phyloP scores from a whole-genome alignment of 2,797 vertebrate genomes.

The Eidolon dupreanum region DNA sequence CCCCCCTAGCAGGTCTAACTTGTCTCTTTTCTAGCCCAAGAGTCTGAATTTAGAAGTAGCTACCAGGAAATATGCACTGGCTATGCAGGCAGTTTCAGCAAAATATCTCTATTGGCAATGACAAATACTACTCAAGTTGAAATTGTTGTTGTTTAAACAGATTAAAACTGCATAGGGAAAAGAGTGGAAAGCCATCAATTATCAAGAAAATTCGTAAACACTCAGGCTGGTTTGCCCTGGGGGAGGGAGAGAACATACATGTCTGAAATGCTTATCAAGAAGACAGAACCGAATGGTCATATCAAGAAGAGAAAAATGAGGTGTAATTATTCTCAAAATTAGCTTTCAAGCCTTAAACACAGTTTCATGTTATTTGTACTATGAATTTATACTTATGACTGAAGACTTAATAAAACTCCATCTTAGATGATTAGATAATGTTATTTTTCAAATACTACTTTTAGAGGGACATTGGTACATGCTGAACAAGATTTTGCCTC shows the following conservation, averaged over 20 bases:
- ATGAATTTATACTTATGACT: not conserved
- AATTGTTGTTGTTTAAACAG: not conserved
- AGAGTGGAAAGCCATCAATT: not conserved
- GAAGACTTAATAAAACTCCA: constrained; percentile 17
- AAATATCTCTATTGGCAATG: not conserved
- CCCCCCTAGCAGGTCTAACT: not conserved
- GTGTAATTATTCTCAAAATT: not conserved
- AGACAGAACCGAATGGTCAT: not conserved
- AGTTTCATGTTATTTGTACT: not conserved
- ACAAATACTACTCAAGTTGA: not conserved
- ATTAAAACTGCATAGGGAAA: not conserved
- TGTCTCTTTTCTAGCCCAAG: not conserved
- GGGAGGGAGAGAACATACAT: not conserved
- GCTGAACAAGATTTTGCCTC: not conserved
- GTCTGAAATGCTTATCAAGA: not conserved
- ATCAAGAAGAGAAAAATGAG: not conserved
- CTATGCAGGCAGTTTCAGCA: not conserved
- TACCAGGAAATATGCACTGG: not conserved
- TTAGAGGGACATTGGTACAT: not conserved
- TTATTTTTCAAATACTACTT: constrained; percentile 4
- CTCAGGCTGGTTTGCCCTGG: not conserved
- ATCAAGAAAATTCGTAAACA: constrained; percentile 1
- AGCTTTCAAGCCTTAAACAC: not conserved
- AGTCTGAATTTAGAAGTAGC: not conserved
- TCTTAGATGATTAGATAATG: not conserved